Evolutionary conservation across 1,140 invertebrate species (phyloP).

Genomic region (Procambarus virginalis): DNA sequence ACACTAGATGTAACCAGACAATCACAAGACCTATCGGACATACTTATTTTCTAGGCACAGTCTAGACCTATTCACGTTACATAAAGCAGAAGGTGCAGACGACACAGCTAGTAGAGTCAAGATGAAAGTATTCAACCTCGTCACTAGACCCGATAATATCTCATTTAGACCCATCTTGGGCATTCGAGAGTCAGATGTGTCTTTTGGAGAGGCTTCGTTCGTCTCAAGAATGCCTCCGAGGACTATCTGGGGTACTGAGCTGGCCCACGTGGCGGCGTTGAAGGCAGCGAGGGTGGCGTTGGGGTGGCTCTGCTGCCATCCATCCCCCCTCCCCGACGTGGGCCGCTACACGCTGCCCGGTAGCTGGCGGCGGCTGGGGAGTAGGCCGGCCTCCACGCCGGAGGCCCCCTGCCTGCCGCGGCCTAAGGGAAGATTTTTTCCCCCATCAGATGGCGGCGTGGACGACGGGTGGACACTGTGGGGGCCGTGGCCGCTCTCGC

Average conservation of each 20-base stretch:
- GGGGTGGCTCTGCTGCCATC: neutral
- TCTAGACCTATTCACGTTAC: no score
- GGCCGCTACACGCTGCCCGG: neutral
- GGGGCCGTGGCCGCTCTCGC: slow-evolving; percentile 29
- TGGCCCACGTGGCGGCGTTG: neutral
- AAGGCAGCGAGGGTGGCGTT: neutral
- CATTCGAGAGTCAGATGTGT: no score
- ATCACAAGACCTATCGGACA: no score
- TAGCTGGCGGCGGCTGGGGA: neutral
- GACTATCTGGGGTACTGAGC: neutral
- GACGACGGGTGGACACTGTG: slow-evolving; percentile 39
- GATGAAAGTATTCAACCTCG: no score
- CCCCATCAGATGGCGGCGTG: slow-evolving; percentile 20
- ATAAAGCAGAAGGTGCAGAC: no score
- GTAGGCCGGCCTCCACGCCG: neutral
- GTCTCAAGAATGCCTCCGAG: neutral
- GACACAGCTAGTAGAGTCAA: no score
- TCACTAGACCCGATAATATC: no score
- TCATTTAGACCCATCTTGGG: no score
- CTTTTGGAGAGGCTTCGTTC: neutral
- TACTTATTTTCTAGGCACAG: no score
- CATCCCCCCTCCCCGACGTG: neutral
- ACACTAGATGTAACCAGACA: no score
- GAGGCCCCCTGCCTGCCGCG: neutral
- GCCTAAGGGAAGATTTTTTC: neutral